These are phyloP conservation scores for Apis cerana DNA, from an alignment of 1,140 invertebrate genomes.

Conservation along the genomic window DNA sequence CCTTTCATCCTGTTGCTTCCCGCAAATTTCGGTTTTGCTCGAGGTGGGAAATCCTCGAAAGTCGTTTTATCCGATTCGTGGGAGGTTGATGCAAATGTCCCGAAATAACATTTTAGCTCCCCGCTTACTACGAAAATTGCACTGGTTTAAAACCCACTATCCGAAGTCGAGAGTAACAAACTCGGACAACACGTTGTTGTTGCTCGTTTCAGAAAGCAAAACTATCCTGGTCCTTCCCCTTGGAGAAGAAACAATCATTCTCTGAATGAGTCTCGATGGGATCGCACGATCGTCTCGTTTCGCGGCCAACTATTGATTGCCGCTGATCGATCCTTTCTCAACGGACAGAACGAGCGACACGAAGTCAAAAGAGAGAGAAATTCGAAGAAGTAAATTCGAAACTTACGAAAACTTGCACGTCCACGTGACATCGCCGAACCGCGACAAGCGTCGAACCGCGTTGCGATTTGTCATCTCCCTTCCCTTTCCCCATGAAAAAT, in stretches of 20 bases:
- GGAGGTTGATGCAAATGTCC: not conserved
- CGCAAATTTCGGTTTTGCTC: not conserved
- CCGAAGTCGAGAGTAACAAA: not conserved
- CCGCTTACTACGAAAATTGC: not conserved
- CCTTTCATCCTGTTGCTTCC: not conserved
- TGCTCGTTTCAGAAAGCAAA: no score
- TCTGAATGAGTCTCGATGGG: no score
- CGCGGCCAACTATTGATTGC: not conserved
- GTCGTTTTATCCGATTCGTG: conserved; percentile 10
- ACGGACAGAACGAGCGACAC: no score
- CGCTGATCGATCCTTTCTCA: not conserved
- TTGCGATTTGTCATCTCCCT: conserved; percentile 3
- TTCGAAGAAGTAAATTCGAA: not conserved
- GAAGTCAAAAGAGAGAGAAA: not conserved
- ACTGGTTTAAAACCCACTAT: not conserved
- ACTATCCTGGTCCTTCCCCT: no score
- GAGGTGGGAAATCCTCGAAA: not conserved
- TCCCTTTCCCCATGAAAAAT: not conserved
- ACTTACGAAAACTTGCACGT: not conserved
- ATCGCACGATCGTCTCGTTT: not conserved
- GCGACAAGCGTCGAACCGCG: no score
- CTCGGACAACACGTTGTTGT: no score
- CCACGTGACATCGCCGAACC: not conserved
- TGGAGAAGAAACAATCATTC: no score
- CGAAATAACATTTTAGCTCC: not conserved